Conservation (phyloP, 2,797 vertebrate species). For the Phaenicophaeus curvirostris region DNA sequence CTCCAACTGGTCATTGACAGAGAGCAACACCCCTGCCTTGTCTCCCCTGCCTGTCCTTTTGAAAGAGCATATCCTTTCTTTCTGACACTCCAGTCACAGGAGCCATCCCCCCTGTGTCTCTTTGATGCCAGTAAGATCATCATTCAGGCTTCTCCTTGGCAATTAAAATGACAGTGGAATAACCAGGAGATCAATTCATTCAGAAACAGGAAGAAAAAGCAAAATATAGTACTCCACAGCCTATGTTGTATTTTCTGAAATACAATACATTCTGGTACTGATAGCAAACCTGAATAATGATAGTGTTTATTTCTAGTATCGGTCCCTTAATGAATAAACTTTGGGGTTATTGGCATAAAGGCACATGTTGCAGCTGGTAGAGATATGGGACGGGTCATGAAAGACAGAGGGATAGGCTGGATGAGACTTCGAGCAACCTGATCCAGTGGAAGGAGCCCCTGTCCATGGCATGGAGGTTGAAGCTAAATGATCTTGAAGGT, state of each 20-base stretch:
- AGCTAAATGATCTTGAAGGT: no score
- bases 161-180: neutral
- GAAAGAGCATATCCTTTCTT: no score
- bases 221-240: neutral
- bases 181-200: neutral
- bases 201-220: neutral
- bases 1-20: no score
- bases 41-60: no score
- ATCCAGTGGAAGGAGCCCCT: no score
- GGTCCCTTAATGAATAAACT: neutral
- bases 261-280: accelerated
- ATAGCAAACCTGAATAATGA: neutral
- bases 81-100: no score
- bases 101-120: no score
- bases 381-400: neutral
- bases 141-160: neutral
- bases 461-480: no score
- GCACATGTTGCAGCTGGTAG: neutral
- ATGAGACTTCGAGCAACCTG: no score
- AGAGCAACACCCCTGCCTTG: no score
- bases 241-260: neutral
- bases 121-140: no score
- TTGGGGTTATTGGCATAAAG: neutral
- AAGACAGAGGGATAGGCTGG: neutral
- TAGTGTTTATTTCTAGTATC: neutral